Conservation (phyloP, 2,113 vertebrate species). For the Alces alces region DNA sequence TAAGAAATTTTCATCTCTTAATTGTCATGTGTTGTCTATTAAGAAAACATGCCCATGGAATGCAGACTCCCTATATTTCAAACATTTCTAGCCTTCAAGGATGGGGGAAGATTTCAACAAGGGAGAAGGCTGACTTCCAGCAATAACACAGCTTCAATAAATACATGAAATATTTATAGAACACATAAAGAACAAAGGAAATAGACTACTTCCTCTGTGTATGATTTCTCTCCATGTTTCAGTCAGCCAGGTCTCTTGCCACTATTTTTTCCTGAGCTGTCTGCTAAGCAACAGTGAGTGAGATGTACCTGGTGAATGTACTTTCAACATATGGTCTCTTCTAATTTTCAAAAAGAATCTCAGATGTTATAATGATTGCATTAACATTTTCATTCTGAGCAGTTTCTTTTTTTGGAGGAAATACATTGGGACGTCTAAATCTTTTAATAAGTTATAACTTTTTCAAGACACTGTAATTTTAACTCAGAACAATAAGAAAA, state of each 20-base stretch:
- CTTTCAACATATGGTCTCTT: background rate
- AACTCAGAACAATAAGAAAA: background rate
- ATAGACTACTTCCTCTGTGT: slow-evolving; percentile 67
- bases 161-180: slow-evolving; percentile 80
- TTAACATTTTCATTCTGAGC: background rate
- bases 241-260: slow-evolving; percentile 4
- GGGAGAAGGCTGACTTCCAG: slow-evolving; percentile 75
- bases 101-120: slow-evolving; percentile 73
- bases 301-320: background rate
- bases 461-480: background rate
- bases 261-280: background rate
- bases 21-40: slow-evolving; percentile 76
- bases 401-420: background rate
- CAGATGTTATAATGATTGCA: background rate
- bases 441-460: background rate
- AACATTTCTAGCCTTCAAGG: slow-evolving; percentile 71
- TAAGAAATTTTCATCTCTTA: slow-evolving; percentile 61
- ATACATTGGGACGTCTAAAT: background rate
- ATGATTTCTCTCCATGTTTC: slow-evolving; percentile 37
- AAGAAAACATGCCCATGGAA: slow-evolving; percentile 67
- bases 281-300: background rate
- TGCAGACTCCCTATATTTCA: slow-evolving; percentile 72
- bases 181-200: slow-evolving; percentile 78
- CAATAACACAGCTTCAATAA: slow-evolving; percentile 79
- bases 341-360: background rate